Percentiles rank a stretch among this genome's conserved stretches.
These are phyloP conservation scores for Gallinago undulata DNA, from an alignment of 2,113 vertebrate genomes.

Conservation along the genomic window DNA sequence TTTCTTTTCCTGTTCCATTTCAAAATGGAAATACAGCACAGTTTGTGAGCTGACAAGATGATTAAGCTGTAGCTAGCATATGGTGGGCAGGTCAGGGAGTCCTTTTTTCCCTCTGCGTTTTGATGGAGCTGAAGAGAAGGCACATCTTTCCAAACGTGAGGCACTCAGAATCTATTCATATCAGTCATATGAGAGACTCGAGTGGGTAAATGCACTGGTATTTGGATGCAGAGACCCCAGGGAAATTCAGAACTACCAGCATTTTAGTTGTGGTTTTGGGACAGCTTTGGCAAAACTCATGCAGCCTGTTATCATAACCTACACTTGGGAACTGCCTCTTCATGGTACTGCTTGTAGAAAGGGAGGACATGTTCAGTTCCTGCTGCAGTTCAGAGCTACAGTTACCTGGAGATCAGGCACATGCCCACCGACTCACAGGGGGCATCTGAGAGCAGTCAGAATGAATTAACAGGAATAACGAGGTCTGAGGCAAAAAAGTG, in stretches of 20 bases:
- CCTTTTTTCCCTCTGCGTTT: neutral
- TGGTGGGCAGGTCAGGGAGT: neutral
- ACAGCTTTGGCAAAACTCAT: neutral
- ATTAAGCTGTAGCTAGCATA: neutral
- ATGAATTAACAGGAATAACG: neutral
- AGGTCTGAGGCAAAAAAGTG: neutral
- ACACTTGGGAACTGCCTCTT: neutral
- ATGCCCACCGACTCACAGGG: rapidly evolving
- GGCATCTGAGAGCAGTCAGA: neutral
- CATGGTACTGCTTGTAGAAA: neutral
- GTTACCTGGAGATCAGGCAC: neutral
- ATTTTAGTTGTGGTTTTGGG: neutral
- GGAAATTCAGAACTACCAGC: neutral
- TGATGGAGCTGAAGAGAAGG: neutral
- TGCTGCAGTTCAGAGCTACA: neutral
- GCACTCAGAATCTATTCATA: neutral
- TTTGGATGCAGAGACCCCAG: neutral
- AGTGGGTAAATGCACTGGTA: neutral
- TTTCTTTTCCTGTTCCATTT: neutral
- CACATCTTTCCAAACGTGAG: neutral
- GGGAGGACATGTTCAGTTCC: neutral
- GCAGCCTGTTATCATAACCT: neutral
- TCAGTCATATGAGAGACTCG: rapidly evolving
- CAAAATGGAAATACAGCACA: neutral
- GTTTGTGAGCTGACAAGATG: neutral